Evolutionary conservation across 2,797 vertebrate species (phyloP).

Genomic region (Meriones psammophilus): DNA sequence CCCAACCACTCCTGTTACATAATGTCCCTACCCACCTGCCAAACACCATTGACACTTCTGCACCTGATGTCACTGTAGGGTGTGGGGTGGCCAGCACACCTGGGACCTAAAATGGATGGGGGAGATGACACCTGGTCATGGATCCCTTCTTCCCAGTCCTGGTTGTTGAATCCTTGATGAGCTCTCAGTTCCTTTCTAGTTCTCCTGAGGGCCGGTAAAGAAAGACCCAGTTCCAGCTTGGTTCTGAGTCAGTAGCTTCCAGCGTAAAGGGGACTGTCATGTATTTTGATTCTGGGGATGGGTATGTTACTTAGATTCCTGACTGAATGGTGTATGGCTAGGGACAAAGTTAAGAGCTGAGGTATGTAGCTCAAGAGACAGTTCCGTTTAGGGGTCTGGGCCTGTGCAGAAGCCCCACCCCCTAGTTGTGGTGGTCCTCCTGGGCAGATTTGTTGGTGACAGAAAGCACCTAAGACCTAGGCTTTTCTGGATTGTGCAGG

Average conservation of each 20-base stretch:
- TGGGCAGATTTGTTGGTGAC: background rate
- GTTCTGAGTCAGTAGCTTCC: background rate
- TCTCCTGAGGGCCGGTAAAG: background rate
- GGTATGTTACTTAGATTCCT: conserved; percentile 9
- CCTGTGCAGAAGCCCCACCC: background rate
- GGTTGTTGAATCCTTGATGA: background rate
- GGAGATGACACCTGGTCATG: background rate
- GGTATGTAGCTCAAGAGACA: background rate
- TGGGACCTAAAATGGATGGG: conserved; percentile 20
- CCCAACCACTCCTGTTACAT: conserved; percentile 18
- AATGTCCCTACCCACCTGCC: conserved; percentile 33
- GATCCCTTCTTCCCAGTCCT: background rate
- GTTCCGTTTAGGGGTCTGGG: background rate
- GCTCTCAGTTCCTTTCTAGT: background rate
- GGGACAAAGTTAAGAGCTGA: background rate
- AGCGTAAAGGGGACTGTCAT: background rate
- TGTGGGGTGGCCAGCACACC: background rate
- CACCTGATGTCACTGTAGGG: background rate
- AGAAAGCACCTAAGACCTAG: background rate
- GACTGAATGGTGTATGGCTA: background rate
- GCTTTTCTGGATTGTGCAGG: background rate
- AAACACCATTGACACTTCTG: background rate
- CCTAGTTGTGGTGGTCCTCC: background rate
- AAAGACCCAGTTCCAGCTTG: background rate
- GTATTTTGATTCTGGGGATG: conserved; percentile 7